Conservation (phyloP, 2,888 invertebrate genomes). For the Apodemia duryi region DNA sequence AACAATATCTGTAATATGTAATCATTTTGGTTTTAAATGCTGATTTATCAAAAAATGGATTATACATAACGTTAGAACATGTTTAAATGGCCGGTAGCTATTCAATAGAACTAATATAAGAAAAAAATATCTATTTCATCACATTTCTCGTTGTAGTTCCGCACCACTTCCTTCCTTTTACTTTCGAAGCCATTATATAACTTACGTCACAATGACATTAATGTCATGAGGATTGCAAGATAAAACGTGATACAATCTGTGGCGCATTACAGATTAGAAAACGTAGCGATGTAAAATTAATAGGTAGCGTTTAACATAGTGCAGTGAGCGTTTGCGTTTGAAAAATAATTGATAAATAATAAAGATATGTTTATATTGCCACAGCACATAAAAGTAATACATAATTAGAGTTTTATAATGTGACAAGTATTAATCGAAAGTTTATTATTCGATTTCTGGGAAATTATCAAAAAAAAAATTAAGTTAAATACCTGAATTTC, state of each 20-base stretch:
- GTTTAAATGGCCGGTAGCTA: slow-evolving; percentile 20
- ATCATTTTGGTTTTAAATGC: too few species aligned
- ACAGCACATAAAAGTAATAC: too few species aligned
- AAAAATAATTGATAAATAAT: background rate
- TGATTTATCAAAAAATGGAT: too few species aligned
- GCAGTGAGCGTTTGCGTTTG: background rate
- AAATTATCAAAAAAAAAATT: too few species aligned
- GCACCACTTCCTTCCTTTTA: slow-evolving; percentile 58
- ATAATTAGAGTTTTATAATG: too few species aligned
- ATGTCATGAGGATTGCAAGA: slow-evolving; percentile 40
- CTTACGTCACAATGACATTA: slow-evolving; percentile 44
- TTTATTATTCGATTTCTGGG: too few species aligned
- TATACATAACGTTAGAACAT: background rate
- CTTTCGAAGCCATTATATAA: slow-evolving; percentile 62
- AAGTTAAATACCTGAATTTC: too few species aligned
- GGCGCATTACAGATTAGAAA: slow-evolving; percentile 26
- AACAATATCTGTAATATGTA: too few species aligned
- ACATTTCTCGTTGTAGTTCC: slow-evolving; percentile 32
- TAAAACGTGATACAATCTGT: slow-evolving; percentile 40
- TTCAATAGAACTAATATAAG: slow-evolving; percentile 32
- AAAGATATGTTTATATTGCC: background rate
- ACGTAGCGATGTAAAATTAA: slow-evolving; percentile 1
- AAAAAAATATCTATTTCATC: slow-evolving; percentile 30
- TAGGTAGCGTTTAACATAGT: background rate
- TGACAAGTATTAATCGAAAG: too few species aligned